Evolutionary conservation across 2,113 vertebrate genomes (phyloP).

Genomic region (Sinocyclocheilus rhinocerous): DNA sequence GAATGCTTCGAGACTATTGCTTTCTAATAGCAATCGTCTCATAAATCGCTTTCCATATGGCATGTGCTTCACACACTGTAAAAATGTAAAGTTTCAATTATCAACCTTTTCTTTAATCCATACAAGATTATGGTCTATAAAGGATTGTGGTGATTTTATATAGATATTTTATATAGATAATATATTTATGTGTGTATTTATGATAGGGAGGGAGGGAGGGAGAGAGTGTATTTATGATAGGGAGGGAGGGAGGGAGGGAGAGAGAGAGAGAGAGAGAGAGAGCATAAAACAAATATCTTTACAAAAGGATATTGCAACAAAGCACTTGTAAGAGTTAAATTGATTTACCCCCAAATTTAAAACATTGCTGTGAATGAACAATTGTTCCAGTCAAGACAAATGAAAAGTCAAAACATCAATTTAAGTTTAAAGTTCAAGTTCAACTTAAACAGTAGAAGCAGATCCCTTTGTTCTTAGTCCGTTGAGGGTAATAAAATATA

Average conservation of each 20-base stretch:
- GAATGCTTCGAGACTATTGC: background rate
- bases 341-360: too few relatives aligned
- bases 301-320: too few relatives aligned
- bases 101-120: background rate
- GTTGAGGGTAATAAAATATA: background rate
- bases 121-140: background rate
- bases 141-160: background rate
- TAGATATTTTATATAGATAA: background rate
- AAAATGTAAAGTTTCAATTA: background rate
- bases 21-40: background rate
- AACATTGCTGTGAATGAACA: too few relatives aligned
- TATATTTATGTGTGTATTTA: too few relatives aligned
- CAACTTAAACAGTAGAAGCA: too few relatives aligned
- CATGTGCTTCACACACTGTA: background rate
- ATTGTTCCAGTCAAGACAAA: too few relatives aligned
- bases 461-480: too few relatives aligned
- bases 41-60: background rate
- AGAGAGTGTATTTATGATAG: background rate
- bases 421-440: too few relatives aligned
- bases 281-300: background rate
- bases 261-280: background rate
- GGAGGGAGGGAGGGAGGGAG: background rate
- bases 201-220: background rate
- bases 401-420: too few relatives aligned
- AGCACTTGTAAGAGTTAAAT: too few relatives aligned